Conservation (phyloP, 2,888 invertebrate genomes). For the Apodemia hepburni region DNA sequence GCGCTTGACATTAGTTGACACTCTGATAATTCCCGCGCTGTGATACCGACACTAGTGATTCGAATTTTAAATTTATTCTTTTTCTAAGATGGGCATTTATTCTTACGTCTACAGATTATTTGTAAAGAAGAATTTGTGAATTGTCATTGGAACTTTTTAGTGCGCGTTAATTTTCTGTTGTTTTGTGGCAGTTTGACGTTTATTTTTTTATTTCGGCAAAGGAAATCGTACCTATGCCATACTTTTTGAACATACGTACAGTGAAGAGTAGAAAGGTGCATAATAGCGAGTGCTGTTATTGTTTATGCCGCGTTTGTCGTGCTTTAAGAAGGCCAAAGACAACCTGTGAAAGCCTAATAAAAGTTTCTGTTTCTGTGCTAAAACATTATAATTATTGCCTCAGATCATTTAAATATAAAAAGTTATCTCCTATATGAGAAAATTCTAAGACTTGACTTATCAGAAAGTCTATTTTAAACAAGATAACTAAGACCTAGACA, state of each 20-base stretch:
- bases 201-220: constrained; percentile 22
- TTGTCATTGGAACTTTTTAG: constrained; percentile 12
- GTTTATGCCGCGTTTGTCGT: constrained; percentile 61
- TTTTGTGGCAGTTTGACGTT: constrained; percentile 8
- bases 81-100: constrained; percentile 64
- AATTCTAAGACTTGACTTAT: constrained; percentile 19
- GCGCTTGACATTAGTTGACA: constrained; percentile 20
- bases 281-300: constrained; percentile 51
- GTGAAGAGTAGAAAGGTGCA: constrained; percentile 65
- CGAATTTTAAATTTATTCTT: constrained; percentile 18
- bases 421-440: constrained; percentile 22
- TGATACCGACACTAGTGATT: constrained; percentile 21
- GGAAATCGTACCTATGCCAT: constrained; percentile 75
- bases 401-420: constrained; percentile 67
- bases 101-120: constrained; percentile 70
- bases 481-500: constrained; percentile 33
- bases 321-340: constrained; percentile 56
- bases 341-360: constrained; percentile 57
- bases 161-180: constrained; percentile 19
- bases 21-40: constrained; percentile 25
- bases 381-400: constrained; percentile 72
- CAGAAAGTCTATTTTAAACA: constrained; percentile 20
- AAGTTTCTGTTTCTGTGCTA: constrained; percentile 60
- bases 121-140: constrained; percentile 54
- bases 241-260: constrained; percentile 50